Evolutionary conservation across 2,888 invertebrate genomes (phyloP), one percentile per base, ranked within the genome.

Genomic region (Temnothorax unifasciatus): DNA sequence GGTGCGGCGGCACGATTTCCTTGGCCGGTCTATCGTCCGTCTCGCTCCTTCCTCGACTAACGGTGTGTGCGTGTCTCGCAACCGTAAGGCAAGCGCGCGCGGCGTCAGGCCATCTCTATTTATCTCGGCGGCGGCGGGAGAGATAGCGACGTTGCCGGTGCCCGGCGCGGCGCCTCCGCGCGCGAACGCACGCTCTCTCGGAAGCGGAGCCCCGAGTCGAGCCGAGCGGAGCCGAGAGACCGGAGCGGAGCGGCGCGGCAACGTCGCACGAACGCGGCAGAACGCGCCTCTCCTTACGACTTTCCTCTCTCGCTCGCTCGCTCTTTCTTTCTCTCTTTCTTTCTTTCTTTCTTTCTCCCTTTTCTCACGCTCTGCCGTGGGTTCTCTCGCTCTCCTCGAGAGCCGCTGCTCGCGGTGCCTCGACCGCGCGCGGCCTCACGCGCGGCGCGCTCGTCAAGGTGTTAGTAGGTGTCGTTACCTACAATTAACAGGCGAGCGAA

Each of bases 11-110:
- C 88, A 89, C 84, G 90, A 89, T 90, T 89, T 87, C 90, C 89
- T 90, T 83, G 79, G 79, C 82, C 88, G 83, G 83, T 86, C 88
- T 86, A 87, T 85, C 86, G 84, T 90, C 85, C 85, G 69, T 88
- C 91, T 91, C 91, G 81, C 87, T 91, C 68, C 82, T 88, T 90
- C 88, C 85, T 85, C 86, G 87, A 89, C 91, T 91, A 91, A 91
- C 91, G 89, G 90, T 91, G 88, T 77, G 88, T 82, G 87, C 57
- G 82, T 87, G 85, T 87, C 87, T 89, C 85, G 44, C 57, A 69
- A 87, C 83, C 77, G 84, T 73, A 73, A 68, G 66, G 25, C 77
- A 54, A 57, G 41, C 82, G 84, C 83, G 82, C 79, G 81, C 83
- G 29, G 76, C 87, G 87, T 77, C 89, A 83, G 89, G 86, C 87